A percentile compares a stretch with the other conserved stretches of the same genome.
Conservation (phyloP, 2,113 vertebrate species). For the Caranx ignobilis region DNA sequence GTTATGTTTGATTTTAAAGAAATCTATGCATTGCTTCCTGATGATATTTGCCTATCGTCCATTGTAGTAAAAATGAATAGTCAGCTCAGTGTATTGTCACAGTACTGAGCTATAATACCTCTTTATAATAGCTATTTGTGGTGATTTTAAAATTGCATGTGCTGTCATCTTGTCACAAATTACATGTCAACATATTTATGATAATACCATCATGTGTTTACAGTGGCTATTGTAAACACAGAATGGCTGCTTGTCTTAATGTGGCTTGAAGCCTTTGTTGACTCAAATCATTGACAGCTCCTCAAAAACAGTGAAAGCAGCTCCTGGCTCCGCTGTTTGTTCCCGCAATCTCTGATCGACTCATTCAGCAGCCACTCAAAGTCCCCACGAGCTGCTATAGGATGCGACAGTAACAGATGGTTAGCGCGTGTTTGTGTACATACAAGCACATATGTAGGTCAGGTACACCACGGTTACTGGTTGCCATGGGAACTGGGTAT, state of each 20-base stretch:
- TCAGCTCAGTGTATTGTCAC: background rate
- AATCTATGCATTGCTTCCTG: background rate
- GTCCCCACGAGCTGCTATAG: conserved; percentile 26
- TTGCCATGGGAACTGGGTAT: conserved; percentile 81
- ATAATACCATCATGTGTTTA: conserved; percentile 6
- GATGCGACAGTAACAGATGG: conserved; percentile 53
- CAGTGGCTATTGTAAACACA: conserved; percentile 14
- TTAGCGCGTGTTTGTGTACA: conserved; percentile 68
- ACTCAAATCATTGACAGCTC: conserved; percentile 40
- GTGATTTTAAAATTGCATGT: background rate
- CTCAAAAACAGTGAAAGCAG: conserved; percentile 26
- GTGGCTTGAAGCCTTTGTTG: conserved; percentile 47
- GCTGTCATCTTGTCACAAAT: background rate
- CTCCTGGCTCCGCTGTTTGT: conserved; percentile 46
- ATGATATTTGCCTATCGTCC: background rate
- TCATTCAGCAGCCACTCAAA: conserved; percentile 25
- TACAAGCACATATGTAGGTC: conserved; percentile 81
- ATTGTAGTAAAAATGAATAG: background rate
- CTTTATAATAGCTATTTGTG: background rate
- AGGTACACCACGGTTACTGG: conserved; percentile 65
- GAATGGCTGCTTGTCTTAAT: conserved; percentile 4
- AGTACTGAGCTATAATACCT: background rate
- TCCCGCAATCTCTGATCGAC: conserved; percentile 27
- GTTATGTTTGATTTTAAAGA: background rate
- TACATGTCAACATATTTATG: background rate